phyloP scores from a whole-genome alignment of 2,888 invertebrate species.

The Bruchidius siliquastri region DNA sequence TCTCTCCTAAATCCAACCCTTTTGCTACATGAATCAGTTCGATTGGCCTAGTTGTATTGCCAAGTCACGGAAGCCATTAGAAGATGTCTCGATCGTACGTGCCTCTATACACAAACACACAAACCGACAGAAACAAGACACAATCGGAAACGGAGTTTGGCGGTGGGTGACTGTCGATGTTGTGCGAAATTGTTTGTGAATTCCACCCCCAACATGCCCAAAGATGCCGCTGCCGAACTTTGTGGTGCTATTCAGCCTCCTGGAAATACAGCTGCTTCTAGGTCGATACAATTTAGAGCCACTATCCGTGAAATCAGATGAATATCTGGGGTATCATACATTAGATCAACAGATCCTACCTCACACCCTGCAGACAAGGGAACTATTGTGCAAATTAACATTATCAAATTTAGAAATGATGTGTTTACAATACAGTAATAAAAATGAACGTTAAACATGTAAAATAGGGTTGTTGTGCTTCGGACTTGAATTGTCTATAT shows the following conservation, averaged over 20 bases:
- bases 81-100: not conserved
- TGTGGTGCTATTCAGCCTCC: not conserved
- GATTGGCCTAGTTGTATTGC: not conserved
- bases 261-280: no score
- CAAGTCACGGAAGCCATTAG: not conserved
- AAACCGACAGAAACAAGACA: not conserved
- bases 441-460: no score
- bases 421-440: no score
- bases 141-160: not conserved
- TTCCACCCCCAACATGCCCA: not conserved
- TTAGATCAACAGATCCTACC: no score
- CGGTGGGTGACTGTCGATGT: not conserved
- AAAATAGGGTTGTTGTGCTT: no score
- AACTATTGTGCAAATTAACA: no score
- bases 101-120: not conserved
- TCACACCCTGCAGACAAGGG: no score
- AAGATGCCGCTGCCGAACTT: not conserved
- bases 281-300: no score
- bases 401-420: no score
- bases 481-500: no score
- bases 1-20: not conserved
- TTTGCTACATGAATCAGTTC: not conserved
- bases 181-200: not conserved
- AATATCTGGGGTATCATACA: no score
- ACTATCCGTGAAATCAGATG: no score